Evolutionary conservation across 2,797 vertebrate species (phyloP).

Genomic region (Spinus pinus): DNA sequence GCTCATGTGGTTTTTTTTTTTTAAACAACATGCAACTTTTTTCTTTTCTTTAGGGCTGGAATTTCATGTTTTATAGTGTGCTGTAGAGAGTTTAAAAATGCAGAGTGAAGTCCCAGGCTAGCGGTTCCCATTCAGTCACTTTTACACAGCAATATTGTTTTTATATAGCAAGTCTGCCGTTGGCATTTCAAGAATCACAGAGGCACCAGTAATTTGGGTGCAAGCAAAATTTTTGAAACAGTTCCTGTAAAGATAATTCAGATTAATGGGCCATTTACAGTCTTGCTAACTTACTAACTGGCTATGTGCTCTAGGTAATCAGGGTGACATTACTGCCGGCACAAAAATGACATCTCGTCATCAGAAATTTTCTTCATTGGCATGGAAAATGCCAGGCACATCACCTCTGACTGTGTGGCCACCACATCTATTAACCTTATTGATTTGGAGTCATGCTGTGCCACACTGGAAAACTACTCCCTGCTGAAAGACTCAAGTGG

Average conservation of each 20-base stretch:
- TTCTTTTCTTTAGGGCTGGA: not conserved
- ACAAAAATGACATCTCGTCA: constrained; percentile 90
- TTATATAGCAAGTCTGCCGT: constrained; percentile 70
- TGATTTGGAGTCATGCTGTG: constrained; percentile 91
- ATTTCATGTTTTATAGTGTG: not conserved
- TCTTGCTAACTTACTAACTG: constrained; percentile 76
- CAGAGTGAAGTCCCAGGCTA: not conserved
- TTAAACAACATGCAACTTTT: not conserved
- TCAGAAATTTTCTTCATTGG: constrained; percentile 92
- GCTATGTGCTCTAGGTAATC: constrained; percentile 83
- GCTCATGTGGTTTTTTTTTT: not conserved
- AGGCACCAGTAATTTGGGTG: constrained; percentile 56
- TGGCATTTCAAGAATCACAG: constrained; percentile 83
- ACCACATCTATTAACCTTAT: constrained; percentile 98
- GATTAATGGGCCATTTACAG: constrained; percentile 83
- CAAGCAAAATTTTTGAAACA: constrained; percentile 62
- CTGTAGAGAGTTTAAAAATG: not conserved
- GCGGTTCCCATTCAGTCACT: not conserved
- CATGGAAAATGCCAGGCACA: constrained; percentile 90
- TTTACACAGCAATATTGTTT: constrained; percentile 62
- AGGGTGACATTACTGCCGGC: constrained; percentile 85
- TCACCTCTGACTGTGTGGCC: constrained; percentile 92
- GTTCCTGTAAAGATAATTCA: constrained; percentile 88
- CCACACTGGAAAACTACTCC: constrained; percentile 86
- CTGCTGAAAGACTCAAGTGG: constrained; percentile 89